A percentile compares a stretch with the other conserved stretches of the same genome.
Conservation (phyloP, 2,113 vertebrate genomes). For the Corythoichthys haematopterus region DNA sequence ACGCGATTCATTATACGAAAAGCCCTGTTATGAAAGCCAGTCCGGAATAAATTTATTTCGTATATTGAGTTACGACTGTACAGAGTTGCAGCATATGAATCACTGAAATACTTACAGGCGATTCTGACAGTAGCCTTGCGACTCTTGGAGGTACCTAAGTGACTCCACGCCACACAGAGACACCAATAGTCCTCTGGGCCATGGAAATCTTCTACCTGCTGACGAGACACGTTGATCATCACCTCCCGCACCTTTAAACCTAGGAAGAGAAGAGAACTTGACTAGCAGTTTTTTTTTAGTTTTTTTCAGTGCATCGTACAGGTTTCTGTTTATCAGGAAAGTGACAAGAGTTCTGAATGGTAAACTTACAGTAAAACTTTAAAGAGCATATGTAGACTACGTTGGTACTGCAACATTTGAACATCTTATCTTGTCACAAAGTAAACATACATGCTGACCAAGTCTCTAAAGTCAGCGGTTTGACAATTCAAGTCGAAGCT, state of each 20-base stretch:
- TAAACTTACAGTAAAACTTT: not conserved
- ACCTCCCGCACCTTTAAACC: slow-evolving; percentile 89
- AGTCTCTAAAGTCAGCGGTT: not conserved
- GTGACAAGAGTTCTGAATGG: not conserved
- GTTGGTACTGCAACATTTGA: no score
- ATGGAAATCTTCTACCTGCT: slow-evolving; percentile 96
- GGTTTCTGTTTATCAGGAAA: not conserved
- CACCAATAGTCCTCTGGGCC: slow-evolving; percentile 97
- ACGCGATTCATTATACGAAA: no score
- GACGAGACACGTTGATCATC: slow-evolving; percentile 91
- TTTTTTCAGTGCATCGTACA: not conserved
- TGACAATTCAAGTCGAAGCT: not conserved
- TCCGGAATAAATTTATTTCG: no score
- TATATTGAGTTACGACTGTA: no score
- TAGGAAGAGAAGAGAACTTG: slow-evolving; percentile 44
- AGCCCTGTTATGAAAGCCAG: no score
- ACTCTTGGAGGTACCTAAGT: slow-evolving; percentile 93
- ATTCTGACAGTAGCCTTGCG: slow-evolving; percentile 92
- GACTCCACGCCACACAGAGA: slow-evolving; percentile 94
- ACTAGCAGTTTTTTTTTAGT: not conserved
- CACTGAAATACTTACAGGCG: slow-evolving; percentile 76
- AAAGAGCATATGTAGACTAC: not conserved
- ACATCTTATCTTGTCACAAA: no score
- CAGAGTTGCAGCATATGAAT: not conserved
- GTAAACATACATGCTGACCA: no score